Evolutionary conservation across 2,888 invertebrate species (phyloP).

Genomic region (Apodemia hepburni): DNA sequence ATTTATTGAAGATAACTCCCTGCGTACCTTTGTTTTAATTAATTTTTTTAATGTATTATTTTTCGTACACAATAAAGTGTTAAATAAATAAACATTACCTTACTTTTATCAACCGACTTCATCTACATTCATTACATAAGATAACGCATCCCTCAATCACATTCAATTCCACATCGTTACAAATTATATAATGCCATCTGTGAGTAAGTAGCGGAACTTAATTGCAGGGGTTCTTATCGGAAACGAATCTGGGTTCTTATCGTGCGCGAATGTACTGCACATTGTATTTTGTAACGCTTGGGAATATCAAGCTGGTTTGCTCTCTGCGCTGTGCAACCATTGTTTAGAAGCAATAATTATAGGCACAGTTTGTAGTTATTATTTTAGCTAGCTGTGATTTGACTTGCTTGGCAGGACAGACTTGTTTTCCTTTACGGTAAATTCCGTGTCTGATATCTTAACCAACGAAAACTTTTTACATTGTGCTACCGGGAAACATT

Average conservation of each 20-base stretch:
- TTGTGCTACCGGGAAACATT: no score
- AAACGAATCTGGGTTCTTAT: conserved; percentile 36
- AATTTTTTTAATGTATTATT: no score
- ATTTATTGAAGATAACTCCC: no score
- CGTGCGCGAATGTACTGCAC: conserved; percentile 31
- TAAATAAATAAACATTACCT: no score
- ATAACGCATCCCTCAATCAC: background rate
- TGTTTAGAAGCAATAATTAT: conserved; percentile 19
- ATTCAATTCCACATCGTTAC: background rate
- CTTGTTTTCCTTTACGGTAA: no score
- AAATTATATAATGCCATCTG: conserved; percentile 48
- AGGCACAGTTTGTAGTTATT: background rate
- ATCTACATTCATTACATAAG: no score
- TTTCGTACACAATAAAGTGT: no score
- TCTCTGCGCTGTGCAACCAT: conserved; percentile 23
- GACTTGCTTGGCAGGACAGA: background rate
- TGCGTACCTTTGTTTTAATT: no score
- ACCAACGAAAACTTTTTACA: no score
- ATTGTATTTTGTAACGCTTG: conserved; percentile 34
- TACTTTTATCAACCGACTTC: no score
- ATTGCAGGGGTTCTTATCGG: conserved; percentile 36
- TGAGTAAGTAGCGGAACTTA: conserved; percentile 42
- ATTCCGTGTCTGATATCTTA: no score
- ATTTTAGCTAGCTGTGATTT: conserved; percentile 15
- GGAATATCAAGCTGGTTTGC: conserved; percentile 24